Evolutionary conservation across 2,797 vertebrate genomes (phyloP).

Genomic region (Distichodus sexfasciatus): DNA sequence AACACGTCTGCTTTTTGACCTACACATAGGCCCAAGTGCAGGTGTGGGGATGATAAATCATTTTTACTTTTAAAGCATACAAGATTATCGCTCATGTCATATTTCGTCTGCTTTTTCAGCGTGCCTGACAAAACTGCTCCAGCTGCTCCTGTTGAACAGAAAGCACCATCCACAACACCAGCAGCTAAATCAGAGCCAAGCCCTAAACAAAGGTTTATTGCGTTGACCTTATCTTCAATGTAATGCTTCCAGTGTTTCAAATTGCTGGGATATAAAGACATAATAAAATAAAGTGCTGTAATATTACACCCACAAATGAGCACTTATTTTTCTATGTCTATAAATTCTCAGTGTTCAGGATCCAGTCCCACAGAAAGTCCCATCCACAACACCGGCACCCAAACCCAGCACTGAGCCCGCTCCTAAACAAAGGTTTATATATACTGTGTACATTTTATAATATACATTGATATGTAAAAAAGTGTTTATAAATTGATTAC

Average conservation of each 20-base stretch:
- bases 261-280: no score
- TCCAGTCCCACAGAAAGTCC: not conserved
- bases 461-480: no score
- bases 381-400: not conserved
- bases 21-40: no score
- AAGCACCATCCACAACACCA: slow-evolving; percentile 3
- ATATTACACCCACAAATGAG: not conserved
- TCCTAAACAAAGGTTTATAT: slow-evolving; percentile 50
- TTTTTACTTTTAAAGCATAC: no score
- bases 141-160: slow-evolving; percentile 1
- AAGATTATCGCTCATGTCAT: not conserved
- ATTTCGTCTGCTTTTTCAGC: not conserved
- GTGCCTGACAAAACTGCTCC: not conserved
- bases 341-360: not conserved
- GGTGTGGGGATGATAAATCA: no score
- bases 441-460: no score
- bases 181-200: not conserved
- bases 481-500: no score
- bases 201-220: slow-evolving; percentile 50
- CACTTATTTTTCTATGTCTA: not conserved
- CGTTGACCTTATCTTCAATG: not conserved
- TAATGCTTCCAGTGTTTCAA: no score
- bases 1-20: no score
- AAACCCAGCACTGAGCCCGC: slow-evolving; percentile 9
- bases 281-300: not conserved